These are phyloP conservation scores for Drosophila fuyamai DNA, from an alignment of 1,140 invertebrate genomes.

Conservation along the genomic window DNA sequence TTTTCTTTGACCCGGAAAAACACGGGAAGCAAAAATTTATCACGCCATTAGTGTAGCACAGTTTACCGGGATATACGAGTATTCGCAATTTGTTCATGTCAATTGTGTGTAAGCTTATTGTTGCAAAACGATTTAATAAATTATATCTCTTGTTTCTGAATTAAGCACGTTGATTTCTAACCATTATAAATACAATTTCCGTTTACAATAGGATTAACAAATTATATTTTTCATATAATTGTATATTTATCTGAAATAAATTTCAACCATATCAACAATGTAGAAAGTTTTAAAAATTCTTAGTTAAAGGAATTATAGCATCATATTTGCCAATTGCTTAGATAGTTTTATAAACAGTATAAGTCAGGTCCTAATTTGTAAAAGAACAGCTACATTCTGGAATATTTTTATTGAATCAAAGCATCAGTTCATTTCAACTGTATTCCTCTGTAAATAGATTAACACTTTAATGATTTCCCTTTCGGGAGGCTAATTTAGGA, in stretches of 20 bases:
- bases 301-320: no score
- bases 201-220: no score
- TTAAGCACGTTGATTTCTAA: background rate
- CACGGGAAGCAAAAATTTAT: slow-evolving; percentile 24
- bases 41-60: slow-evolving; percentile 14
- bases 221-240: background rate
- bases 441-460: background rate
- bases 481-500: background rate
- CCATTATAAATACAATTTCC: background rate
- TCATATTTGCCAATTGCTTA: no score
- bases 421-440: no score
- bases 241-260: no score
- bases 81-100: slow-evolving; percentile 15
- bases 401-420: no score
- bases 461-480: background rate
- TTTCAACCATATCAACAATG: no score
- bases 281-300: no score
- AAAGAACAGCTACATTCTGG: no score
- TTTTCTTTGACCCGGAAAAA: background rate
- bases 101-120: background rate
- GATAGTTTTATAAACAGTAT: no score
- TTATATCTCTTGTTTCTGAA: background rate
- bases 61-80: background rate
- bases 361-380: no score
- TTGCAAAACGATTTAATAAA: background rate